A percentile compares a stretch with the other conserved stretches of the same genome.
phyloP scores from a whole-genome alignment of 2,888 invertebrate genomes.

The Osmoderma eremita region DNA sequence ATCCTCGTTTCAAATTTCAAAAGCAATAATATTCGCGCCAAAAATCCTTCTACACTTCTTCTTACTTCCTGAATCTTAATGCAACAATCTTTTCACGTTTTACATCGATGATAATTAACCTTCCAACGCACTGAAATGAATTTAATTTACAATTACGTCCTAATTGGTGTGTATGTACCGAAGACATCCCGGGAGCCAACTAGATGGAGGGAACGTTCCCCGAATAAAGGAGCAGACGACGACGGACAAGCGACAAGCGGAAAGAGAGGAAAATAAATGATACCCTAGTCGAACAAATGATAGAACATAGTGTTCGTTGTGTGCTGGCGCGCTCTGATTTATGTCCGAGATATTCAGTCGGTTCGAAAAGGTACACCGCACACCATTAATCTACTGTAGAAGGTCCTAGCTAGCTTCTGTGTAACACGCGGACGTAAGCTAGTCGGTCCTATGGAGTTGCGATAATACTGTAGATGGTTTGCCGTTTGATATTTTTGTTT shows the following conservation, averaged over 20 bases:
- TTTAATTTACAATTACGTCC: slow-evolving; percentile 40
- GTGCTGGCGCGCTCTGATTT: slow-evolving; percentile 54
- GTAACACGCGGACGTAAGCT: slow-evolving; percentile 42
- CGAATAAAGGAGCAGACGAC: background rate
- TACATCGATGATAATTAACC: too few species aligned
- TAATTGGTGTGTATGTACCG: slow-evolving; percentile 27
- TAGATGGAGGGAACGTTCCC: background rate
- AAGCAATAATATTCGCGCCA: too few species aligned
- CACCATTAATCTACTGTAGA: slow-evolving; percentile 58
- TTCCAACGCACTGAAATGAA: slow-evolving; percentile 27
- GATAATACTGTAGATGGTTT: too few species aligned
- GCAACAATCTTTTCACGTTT: too few species aligned
- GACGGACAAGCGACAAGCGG: slow-evolving; percentile 1
- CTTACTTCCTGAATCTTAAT: too few species aligned
- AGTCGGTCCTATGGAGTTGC: background rate
- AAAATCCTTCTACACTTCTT: too few species aligned
- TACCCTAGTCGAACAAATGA: slow-evolving; percentile 60
- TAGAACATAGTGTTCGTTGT: slow-evolving; percentile 57
- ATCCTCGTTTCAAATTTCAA: too few species aligned
- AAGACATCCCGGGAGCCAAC: background rate
- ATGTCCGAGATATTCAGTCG: slow-evolving; percentile 61
- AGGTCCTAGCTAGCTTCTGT: slow-evolving; percentile 57
- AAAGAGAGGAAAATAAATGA: slow-evolving; percentile 59
- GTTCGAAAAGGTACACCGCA: slow-evolving; percentile 61
- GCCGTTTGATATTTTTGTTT: too few species aligned